Base-by-base conservation (phyloP, 2,888 invertebrate genomes). In the Elmis aenea region DNA sequence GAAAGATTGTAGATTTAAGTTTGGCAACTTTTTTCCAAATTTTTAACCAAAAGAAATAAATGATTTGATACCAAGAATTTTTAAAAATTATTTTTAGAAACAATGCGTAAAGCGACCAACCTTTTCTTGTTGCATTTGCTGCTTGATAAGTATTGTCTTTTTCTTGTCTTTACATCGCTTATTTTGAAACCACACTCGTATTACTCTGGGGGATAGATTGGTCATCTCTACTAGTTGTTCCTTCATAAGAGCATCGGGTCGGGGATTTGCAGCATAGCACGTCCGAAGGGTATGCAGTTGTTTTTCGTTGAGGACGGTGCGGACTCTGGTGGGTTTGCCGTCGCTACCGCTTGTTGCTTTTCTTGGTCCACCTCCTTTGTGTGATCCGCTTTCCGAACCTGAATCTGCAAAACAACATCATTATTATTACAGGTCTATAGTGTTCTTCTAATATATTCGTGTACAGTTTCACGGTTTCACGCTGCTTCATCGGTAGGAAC, bases 151-250 rank as follows among this genome's bases (percentile, higher is more conserved):
- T 30, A 96, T 86, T 33, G 93, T 94, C 67, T 92, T 87, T 76
- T 95, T 95, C 75, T 95, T 95, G 72, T 95, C 94, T 70, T 95
- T 95, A 74, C 94, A 95, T 48, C 95, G 76, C 67, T 95, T 96
- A 71, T 96, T 96, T 71, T 96, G 96, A 76, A 97, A 99, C 99
- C 99, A 99, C 39, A 99, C 99, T 61, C 99, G 79, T 66, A 99
- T 99, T 55, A 99, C 99, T 9, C 99, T 75, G 11, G 97, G 96
- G 58, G 92, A 94, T 31, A 99, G 80, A 0, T 92, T 85, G 9
- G 99, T 99, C 96, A 97, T 95, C 72, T 99, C 97, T 23, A 96
- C 96, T 45, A 99, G 79, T 67, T 97, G 96, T 68, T 99, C 99
- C 74, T 99, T 99, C 92, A 96, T 94, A 44, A 97, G 79, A 22